These are phyloP conservation scores for Procavia capensis DNA, from an alignment of 2,113 vertebrate genomes.

Conservation along the genomic window DNA sequence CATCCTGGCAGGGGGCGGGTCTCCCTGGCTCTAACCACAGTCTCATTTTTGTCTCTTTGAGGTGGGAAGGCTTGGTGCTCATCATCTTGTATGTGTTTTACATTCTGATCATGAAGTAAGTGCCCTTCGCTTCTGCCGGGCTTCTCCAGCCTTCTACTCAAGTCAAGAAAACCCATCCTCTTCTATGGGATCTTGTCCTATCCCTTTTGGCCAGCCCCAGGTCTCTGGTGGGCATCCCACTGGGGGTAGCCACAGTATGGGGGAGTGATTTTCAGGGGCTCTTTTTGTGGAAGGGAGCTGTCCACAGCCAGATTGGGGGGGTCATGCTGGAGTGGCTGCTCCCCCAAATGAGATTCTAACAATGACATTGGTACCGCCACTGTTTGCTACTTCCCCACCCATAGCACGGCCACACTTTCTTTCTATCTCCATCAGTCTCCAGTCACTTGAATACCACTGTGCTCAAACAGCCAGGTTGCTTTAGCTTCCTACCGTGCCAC, in stretches of 20 bases:
- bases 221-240: background rate
- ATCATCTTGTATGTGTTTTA: slow-evolving; percentile 96
- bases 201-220: background rate
- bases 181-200: background rate
- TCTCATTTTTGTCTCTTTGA: slow-evolving; percentile 84
- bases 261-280: background rate
- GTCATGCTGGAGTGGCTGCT: background rate
- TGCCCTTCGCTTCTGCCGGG: slow-evolving; percentile 24
- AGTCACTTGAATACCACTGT: background rate
- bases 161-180: too few species aligned
- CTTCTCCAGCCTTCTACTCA: background rate
- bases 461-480: background rate
- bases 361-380: fast-evolving
- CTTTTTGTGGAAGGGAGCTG: background rate
- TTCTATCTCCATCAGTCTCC: background rate
- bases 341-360: fast-evolving
- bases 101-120: slow-evolving; percentile 99
- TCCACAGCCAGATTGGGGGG: background rate
- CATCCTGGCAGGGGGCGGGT: fast-evolving
- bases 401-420: background rate
- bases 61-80: slow-evolving; percentile 98
- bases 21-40: slow-evolving; percentile 49
- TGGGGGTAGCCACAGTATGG: too few species aligned
- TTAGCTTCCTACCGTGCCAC: background rate
- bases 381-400: background rate